Evolutionary conservation across 2,888 invertebrate genomes (phyloP).

Genomic region (Cheilosia soror): DNA sequence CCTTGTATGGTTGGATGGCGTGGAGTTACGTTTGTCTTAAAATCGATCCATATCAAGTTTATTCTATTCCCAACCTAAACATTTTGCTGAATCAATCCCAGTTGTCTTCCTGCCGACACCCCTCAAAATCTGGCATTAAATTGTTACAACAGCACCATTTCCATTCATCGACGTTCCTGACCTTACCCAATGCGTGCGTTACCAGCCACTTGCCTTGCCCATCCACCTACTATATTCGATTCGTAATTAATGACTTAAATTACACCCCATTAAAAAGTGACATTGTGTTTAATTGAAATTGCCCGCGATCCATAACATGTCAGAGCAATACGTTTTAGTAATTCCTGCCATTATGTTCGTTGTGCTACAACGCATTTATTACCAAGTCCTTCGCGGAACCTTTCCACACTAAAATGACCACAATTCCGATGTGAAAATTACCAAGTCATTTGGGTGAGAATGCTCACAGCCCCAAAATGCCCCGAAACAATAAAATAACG

Average conservation of each 20-base stretch:
- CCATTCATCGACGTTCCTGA: background rate
- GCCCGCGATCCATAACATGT: constrained; percentile 31
- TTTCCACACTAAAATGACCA: constrained; percentile 38
- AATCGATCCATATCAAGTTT: too few species aligned
- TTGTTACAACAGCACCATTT: background rate
- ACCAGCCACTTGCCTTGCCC: background rate
- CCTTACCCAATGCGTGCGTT: background rate
- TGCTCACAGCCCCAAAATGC: constrained; percentile 57
- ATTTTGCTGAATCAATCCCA: too few species aligned
- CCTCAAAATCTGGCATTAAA: too few species aligned
- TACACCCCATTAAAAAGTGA: constrained; percentile 41
- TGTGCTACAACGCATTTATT: constrained; percentile 52
- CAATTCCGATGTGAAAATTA: constrained; percentile 24
- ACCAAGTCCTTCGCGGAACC: constrained; percentile 3
- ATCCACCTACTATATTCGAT: background rate
- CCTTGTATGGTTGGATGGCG: too few species aligned
- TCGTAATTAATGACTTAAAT: constrained; percentile 44
- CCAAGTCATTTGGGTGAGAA: constrained; percentile 44
- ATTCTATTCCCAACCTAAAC: too few species aligned
- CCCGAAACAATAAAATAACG: constrained; percentile 68
- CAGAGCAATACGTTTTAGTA: constrained; percentile 62
- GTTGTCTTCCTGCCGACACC: too few species aligned
- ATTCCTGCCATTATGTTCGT: constrained; percentile 48
- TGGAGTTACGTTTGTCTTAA: too few species aligned
- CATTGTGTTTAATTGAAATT: constrained; percentile 57